Evolutionary conservation across 1,140 invertebrate genomes (phyloP).

Genomic region (Magallana angulata): DNA sequence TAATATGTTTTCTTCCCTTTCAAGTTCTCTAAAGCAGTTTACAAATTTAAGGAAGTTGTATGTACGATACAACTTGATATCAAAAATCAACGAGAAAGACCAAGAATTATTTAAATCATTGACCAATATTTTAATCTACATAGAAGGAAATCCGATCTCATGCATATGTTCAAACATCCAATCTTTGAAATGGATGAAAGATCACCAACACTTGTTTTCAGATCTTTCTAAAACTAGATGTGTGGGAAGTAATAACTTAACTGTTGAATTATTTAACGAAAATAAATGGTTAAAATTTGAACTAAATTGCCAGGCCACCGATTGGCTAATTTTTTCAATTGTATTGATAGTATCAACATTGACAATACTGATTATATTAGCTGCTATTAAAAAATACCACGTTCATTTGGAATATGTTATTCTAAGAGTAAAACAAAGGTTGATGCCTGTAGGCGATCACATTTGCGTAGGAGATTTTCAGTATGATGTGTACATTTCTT

Average conservation of each 20-base stretch:
- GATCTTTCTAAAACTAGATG: not conserved
- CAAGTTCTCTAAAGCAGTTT: not conserved
- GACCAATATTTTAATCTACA: not conserved
- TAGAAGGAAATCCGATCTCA: conserved; percentile 5
- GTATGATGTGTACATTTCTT: not conserved
- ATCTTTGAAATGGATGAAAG: not conserved
- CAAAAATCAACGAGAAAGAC: not conserved
- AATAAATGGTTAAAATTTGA: not conserved
- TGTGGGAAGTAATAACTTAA: not conserved
- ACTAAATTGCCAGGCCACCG: not conserved
- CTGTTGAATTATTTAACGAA: not conserved
- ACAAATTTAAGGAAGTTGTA: not conserved
- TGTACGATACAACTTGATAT: not conserved
- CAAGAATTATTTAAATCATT: not conserved
- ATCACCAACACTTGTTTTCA: not conserved
- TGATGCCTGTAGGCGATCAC: not conserved
- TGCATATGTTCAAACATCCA: not conserved
- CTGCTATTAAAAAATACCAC: not conserved
- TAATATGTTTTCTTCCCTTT: not conserved
- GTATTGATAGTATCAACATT: not conserved
- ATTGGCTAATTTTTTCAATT: not conserved
- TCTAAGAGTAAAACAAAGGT: not conserved
- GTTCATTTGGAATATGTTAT: not conserved
- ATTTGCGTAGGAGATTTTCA: not conserved
- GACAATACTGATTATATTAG: not conserved